phyloP scores from a whole-genome alignment of 2,113 vertebrate genomes.

The Eurystomus gularis region DNA sequence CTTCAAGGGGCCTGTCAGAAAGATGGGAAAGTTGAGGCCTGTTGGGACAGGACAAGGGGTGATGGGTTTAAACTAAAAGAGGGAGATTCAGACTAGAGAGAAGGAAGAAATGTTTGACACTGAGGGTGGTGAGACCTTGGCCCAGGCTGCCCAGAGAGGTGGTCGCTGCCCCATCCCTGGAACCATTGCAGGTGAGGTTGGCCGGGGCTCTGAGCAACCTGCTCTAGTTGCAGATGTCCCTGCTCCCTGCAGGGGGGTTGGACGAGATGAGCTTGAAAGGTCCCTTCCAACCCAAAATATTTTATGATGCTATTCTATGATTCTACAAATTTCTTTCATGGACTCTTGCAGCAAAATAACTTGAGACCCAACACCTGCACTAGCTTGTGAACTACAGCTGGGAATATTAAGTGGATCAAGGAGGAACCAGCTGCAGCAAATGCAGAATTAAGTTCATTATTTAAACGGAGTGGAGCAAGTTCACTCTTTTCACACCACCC shows the following conservation, averaged over 20 bases:
- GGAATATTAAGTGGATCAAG: fast-evolving
- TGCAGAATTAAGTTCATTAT: background rate
- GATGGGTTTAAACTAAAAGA: too few relatives aligned
- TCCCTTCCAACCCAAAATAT: background rate
- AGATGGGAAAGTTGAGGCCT: too few relatives aligned
- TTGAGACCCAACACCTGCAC: fast-evolving
- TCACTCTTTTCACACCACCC: fast-evolving
- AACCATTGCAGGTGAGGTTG: too few relatives aligned
- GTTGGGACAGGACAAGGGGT: too few relatives aligned
- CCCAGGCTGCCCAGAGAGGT: too few relatives aligned
- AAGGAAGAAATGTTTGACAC: too few relatives aligned
- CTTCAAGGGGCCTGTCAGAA: too few relatives aligned
- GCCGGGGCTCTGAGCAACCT: background rate
- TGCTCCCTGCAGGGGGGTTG: background rate
- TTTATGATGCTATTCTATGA: background rate
- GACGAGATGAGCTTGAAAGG: background rate
- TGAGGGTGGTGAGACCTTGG: too few relatives aligned
- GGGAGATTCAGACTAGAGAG: too few relatives aligned
- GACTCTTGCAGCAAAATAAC: background rate
- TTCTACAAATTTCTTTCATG: too few relatives aligned
- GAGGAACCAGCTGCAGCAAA: background rate
- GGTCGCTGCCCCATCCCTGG: too few relatives aligned
- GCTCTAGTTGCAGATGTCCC: background rate
- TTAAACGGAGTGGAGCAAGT: fast-evolving
- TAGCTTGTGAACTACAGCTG: background rate